Conservation (phyloP, 2,888 invertebrate genomes). For the Hoplodrina ambigua region DNA sequence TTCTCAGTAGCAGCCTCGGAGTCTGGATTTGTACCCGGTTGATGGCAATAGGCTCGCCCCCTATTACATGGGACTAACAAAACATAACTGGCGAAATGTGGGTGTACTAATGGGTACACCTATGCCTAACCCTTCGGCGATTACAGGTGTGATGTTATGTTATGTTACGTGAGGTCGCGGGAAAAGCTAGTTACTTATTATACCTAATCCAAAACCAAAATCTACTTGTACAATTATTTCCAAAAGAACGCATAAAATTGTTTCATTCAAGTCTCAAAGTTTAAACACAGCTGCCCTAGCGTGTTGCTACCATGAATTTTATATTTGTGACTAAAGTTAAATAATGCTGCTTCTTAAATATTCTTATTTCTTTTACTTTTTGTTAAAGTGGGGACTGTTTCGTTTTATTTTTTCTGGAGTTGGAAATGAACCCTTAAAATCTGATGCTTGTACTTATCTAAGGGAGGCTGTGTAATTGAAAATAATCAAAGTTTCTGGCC, state of each 20-base stretch:
- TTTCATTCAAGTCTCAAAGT: conserved; percentile 18
- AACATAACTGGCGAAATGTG: too few species aligned
- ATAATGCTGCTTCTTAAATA: conserved; percentile 27
- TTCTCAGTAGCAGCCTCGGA: too few species aligned
- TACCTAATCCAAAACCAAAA: too few species aligned
- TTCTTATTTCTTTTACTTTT: conserved; percentile 27
- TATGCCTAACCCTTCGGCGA: too few species aligned
- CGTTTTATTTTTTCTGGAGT: conserved; percentile 4
- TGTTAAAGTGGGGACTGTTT: neutral
- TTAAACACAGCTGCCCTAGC: conserved; percentile 34
- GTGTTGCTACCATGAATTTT: conserved; percentile 36
- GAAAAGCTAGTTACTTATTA: too few species aligned
- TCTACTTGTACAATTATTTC: neutral
- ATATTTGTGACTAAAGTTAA: conserved; percentile 44
- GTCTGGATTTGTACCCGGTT: too few species aligned
- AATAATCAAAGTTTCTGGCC: neutral
- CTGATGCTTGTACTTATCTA: neutral
- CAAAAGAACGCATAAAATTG: neutral
- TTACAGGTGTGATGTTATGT: too few species aligned
- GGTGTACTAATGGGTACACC: too few species aligned
- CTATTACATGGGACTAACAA: too few species aligned
- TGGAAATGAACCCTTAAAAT: conserved; percentile 12
- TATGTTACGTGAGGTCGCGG: too few species aligned
- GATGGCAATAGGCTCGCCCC: too few species aligned
- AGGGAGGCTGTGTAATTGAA: neutral